Conservation (phyloP, 2,797 vertebrate species). For the Lophius americanus region DNA sequence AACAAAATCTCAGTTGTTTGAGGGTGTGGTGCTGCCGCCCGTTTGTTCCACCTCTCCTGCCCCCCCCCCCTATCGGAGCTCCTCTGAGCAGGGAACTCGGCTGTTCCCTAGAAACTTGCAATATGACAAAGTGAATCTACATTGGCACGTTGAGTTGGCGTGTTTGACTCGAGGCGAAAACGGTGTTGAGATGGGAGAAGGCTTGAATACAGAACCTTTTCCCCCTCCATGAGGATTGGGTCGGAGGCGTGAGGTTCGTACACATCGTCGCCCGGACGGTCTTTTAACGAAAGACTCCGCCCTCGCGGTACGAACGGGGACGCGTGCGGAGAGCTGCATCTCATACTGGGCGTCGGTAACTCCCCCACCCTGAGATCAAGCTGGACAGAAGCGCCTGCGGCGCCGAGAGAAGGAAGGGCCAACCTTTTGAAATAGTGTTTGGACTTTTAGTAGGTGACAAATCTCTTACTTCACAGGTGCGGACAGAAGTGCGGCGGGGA, state of each 20-base stretch:
- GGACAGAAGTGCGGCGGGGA: constrained; percentile 44
- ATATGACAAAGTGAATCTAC: constrained; percentile 59
- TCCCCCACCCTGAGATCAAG: constrained; percentile 83
- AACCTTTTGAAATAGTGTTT: constrained; percentile 59
- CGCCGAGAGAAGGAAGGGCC: constrained; percentile 70
- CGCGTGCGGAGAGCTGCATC: constrained; percentile 67
- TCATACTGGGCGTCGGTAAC: constrained; percentile 63
- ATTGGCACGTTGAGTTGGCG: constrained; percentile 76
- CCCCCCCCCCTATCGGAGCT: constrained; percentile 68
- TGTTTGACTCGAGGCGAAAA: constrained; percentile 51
- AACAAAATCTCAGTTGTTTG: constrained; percentile 54
- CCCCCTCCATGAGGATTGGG: constrained; percentile 52
- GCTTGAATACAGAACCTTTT: constrained; percentile 39
- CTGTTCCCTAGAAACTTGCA: constrained; percentile 62
- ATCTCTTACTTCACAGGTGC: constrained; percentile 64
- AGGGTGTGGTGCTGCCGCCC: constrained; percentile 72
- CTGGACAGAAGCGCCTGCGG: constrained; percentile 72
- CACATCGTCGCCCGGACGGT: constrained; percentile 49
- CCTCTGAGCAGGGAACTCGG: constrained; percentile 66
- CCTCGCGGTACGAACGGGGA: constrained; percentile 69
- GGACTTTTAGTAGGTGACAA: constrained; percentile 56
- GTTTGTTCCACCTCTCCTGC: constrained; percentile 67
- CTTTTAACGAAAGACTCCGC: constrained; percentile 59
- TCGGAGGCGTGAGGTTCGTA: constrained; percentile 61
- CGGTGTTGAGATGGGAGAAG: constrained; percentile 41